Evolutionary conservation across 2,888 invertebrate genomes (phyloP).

Genomic region (Spisula subtruncata): DNA sequence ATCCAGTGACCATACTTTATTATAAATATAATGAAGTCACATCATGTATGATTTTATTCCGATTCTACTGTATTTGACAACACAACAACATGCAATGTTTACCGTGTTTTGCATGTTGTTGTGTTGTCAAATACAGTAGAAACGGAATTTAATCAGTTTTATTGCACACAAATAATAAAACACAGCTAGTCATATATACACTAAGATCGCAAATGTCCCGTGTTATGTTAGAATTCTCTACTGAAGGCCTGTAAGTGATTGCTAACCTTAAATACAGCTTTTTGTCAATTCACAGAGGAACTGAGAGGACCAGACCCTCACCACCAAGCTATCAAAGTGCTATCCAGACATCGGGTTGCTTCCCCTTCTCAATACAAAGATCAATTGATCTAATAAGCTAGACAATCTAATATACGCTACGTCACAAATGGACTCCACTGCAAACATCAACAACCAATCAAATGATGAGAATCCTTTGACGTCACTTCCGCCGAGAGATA

Average conservation of each 20-base stretch:
- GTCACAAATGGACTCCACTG: slow-evolving; percentile 13
- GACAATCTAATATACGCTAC: background rate
- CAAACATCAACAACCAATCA: slow-evolving; percentile 28
- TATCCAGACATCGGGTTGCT: slow-evolving; percentile 33
- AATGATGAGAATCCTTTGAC: slow-evolving; percentile 16
- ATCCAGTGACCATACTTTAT: too few species aligned
- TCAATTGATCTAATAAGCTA: slow-evolving; percentile 12
- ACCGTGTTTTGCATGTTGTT: too few species aligned
- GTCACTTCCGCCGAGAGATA: slow-evolving; percentile 31
- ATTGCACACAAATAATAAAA: too few species aligned
- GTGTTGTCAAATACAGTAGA: too few species aligned
- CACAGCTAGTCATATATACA: too few species aligned
- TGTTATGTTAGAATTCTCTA: background rate
- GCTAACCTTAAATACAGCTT: slow-evolving; percentile 23
- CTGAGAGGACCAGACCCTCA: slow-evolving; percentile 51
- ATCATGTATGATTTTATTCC: too few species aligned
- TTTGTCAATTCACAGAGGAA: slow-evolving; percentile 41
- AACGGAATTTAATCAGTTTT: too few species aligned
- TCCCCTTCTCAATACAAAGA: slow-evolving; percentile 44
- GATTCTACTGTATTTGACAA: too few species aligned
- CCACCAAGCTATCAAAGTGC: slow-evolving; percentile 49
- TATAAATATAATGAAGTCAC: too few species aligned
- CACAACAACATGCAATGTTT: too few species aligned
- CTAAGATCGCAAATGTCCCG: too few species aligned
- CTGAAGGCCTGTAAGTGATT: background rate